Conservation (phyloP, 2,797 vertebrate species). For the Falco columbarius region DNA sequence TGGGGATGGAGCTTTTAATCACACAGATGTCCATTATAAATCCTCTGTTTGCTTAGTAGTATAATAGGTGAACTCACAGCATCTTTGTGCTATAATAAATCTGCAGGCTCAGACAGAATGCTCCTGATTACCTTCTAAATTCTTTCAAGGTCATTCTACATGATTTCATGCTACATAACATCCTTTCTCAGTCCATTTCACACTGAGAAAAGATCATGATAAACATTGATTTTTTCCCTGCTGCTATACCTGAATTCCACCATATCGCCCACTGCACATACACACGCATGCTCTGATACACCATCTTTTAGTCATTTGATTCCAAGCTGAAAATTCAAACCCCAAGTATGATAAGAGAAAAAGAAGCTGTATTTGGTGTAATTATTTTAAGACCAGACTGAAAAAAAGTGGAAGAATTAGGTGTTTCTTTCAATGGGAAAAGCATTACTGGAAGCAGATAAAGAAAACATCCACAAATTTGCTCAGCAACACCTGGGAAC, state of each 20-base stretch:
- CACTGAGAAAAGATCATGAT: conserved; percentile 57
- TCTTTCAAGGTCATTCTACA: conserved; percentile 69
- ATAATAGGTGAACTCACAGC: conserved; percentile 51
- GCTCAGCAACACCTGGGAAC: neutral
- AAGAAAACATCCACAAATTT: neutral
- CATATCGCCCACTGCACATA: neutral
- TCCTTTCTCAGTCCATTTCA: conserved; percentile 68
- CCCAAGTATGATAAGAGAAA: neutral
- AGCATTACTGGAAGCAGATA: neutral
- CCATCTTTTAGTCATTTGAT: neutral
- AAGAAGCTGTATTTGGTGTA: neutral
- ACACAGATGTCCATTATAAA: conserved; percentile 44
- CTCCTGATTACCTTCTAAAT: conserved; percentile 66
- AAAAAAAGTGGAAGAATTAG: neutral
- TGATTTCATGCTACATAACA: conserved; percentile 72
- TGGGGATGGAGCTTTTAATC: neutral
- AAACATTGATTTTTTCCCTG: conserved; percentile 58
- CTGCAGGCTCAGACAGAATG: conserved; percentile 36
- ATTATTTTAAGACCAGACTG: neutral
- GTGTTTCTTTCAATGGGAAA: neutral
- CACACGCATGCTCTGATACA: neutral
- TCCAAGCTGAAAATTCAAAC: neutral
- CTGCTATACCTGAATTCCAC: conserved; percentile 25
- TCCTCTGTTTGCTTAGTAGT: conserved; percentile 60
- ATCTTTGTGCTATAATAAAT: conserved; percentile 51